Conservation (phyloP, 2,888 invertebrate genomes). For the Epinotia brunnichana region DNA sequence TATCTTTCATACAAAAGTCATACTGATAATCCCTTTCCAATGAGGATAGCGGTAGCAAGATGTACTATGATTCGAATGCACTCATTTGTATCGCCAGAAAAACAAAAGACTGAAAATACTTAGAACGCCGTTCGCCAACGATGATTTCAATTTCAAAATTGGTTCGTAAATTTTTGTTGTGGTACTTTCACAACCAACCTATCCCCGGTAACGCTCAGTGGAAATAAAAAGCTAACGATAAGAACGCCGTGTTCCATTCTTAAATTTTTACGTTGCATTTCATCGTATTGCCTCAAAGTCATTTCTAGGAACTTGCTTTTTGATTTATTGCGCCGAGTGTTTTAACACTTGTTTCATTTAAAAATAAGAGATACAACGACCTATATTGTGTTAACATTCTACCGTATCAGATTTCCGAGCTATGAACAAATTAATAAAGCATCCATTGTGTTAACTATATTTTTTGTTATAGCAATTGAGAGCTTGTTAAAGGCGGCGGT, state of each 20-base stretch:
- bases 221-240: neutral
- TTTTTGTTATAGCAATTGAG: slow-evolving; percentile 2
- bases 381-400: slow-evolving; percentile 10
- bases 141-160: slow-evolving; percentile 4
- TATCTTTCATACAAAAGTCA: neutral
- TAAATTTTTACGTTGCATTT: neutral
- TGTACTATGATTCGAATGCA: neutral
- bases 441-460: slow-evolving; percentile 18
- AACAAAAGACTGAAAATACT: slow-evolving; percentile 5
- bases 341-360: slow-evolving; percentile 15
- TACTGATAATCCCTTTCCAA: neutral
- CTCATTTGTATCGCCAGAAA: neutral
- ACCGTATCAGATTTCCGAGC: slow-evolving; percentile 6
- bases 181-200: neutral
- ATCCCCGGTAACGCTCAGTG: neutral
- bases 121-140: neutral
- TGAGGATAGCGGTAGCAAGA: neutral
- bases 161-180: neutral
- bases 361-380: neutral
- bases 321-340: slow-evolving; percentile 1
- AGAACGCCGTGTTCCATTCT: neutral
- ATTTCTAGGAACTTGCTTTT: neutral
- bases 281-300: neutral
- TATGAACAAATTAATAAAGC: slow-evolving; percentile 23
- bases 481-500: neutral